phyloP scores from a whole-genome alignment of 2,113 vertebrate genomes.

The Xerus inauris region DNA sequence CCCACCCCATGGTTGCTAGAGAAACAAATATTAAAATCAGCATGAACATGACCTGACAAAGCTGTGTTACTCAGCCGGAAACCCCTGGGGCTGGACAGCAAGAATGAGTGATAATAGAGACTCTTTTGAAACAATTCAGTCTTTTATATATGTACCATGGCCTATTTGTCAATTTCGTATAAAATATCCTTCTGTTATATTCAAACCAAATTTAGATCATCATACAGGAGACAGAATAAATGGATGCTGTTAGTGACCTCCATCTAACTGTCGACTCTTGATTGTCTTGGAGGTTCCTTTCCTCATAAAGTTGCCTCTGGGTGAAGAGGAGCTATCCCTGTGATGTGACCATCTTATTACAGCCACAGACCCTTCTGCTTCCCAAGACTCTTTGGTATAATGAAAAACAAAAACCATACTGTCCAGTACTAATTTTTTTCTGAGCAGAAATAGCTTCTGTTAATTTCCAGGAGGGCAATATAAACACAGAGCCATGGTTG shows the following conservation, averaged over 20 bases:
- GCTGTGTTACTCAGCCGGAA: neutral
- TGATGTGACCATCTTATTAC: neutral
- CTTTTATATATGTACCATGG: neutral
- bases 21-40: neutral
- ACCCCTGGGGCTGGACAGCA: neutral
- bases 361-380: neutral
- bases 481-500: neutral
- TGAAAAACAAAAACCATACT: neutral
- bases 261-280: neutral
- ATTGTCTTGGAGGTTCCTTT: neutral
- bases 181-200: neutral
- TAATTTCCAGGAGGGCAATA: neutral
- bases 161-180: neutral
- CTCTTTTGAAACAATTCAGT: constrained; percentile 6
- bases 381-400: neutral
- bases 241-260: neutral
- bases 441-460: constrained; percentile 23
- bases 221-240: neutral
- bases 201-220: neutral
- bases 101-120: neutral
- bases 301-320: neutral
- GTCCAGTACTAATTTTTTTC: neutral
- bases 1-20: neutral
- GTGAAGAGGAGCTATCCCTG: neutral
- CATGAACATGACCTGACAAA: neutral